phyloP scores from a whole-genome alignment of 2,797 vertebrate genomes.

The Fratercula arctica region DNA sequence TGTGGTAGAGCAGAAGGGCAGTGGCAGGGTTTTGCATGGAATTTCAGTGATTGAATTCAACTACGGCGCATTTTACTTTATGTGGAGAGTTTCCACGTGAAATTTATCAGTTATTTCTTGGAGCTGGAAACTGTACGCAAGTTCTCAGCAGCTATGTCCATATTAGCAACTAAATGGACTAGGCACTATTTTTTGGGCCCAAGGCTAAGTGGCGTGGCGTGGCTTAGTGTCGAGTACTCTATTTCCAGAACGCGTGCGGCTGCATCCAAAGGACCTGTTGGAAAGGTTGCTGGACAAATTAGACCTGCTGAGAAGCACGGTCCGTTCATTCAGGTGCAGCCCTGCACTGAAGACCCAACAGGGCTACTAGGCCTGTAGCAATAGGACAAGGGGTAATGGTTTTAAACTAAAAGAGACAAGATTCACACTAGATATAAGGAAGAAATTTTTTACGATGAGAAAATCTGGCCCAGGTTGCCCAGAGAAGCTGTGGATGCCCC shows the following conservation, averaged over 20 bases:
- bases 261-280: neutral
- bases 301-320: neutral
- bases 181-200: neutral
- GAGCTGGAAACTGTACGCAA: neutral
- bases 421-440: neutral
- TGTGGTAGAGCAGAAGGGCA: neutral
- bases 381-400: neutral
- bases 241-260: neutral
- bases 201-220: neutral
- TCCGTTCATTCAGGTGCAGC: neutral
- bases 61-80: neutral
- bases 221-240: neutral
- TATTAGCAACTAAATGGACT: neutral
- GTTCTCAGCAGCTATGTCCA: neutral
- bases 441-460: fast-evolving
- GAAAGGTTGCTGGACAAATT: neutral
- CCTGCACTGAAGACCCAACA: neutral
- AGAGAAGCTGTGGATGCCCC: neutral
- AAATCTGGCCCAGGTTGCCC: neutral
- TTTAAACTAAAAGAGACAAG: neutral
- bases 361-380: neutral
- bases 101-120: neutral
- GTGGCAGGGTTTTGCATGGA: neutral
- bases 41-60: neutral
- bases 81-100: neutral